phyloP scores from a whole-genome alignment of 2,888 invertebrate species.

The Sphaerolaimus hirsutus region DNA sequence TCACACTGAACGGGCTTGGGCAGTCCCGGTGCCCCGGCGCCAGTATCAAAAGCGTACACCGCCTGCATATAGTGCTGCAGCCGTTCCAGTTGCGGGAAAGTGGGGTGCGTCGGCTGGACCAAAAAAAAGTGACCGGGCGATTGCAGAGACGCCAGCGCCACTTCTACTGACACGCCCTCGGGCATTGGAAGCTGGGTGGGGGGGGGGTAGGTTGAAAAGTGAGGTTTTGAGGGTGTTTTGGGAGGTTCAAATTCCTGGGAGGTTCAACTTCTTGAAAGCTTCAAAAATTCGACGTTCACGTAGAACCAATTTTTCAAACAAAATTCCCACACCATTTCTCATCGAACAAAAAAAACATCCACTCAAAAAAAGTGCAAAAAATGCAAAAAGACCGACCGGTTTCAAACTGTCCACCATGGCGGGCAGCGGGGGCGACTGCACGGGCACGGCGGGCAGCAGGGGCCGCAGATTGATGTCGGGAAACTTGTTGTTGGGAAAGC shows the following conservation, averaged over 20 bases:
- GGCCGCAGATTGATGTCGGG: constrained; percentile 24
- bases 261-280: too few species aligned
- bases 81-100: constrained; percentile 55
- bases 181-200: constrained; percentile 59
- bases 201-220: constrained; percentile 12
- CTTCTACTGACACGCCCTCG: constrained; percentile 63
- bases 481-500: constrained; percentile 12
- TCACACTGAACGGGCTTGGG: constrained; percentile 53
- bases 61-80: constrained; percentile 53
- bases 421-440: constrained; percentile 5
- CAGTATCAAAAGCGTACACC: constrained; percentile 47
- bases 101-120: constrained; percentile 79
- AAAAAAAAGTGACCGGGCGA: constrained; percentile 71
- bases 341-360: too few species aligned
- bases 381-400: not conserved
- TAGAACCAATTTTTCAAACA: too few species aligned
- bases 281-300: too few species aligned
- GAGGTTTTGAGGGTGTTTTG: not conserved
- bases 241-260: not conserved
- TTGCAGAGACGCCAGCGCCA: constrained; percentile 60
- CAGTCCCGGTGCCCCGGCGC: constrained; percentile 42
- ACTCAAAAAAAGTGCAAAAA: too few species aligned
- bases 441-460: constrained; percentile 18
- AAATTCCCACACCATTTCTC: too few species aligned
- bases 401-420: not conserved